A percentile compares a stretch with the other conserved stretches of the same genome.
phyloP scores from a whole-genome alignment of 2,113 vertebrate genomes.

The Marmota monax region DNA sequence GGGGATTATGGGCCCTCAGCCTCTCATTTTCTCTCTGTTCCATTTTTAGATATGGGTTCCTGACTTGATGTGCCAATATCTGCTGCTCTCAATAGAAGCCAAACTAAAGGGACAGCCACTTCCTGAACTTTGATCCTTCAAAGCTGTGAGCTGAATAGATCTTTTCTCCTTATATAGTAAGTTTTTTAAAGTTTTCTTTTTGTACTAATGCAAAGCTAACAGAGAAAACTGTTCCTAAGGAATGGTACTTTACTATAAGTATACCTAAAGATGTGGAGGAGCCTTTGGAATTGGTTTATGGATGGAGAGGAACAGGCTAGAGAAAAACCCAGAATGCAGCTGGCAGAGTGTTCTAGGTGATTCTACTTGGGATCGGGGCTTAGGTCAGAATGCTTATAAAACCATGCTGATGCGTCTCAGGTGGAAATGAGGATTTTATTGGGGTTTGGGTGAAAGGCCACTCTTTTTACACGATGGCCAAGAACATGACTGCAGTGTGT shows the following conservation, averaged over 20 bases:
- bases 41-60: not conserved
- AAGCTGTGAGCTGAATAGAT: not conserved
- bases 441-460: not conserved
- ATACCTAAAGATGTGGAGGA: not conserved
- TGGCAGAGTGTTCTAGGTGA: not conserved
- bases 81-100: not conserved
- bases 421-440: not conserved
- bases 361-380: not conserved
- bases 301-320: not conserved
- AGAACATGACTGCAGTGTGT: not conserved
- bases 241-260: not conserved
- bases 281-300: not conserved
- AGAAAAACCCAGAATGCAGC: not conserved
- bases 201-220: not conserved
- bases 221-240: not conserved
- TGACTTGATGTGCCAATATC: not conserved
- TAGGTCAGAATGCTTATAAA: not conserved
- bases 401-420: not conserved
- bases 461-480: not conserved
- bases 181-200: no score
- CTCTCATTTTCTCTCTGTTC: not conserved
- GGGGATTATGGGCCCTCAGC: no score
- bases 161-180: not conserved
- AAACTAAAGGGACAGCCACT: not conserved
- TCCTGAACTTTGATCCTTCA: not conserved